These are phyloP conservation scores for Sylvia borin DNA, from an alignment of 2,797 vertebrate genomes.

Conservation along the genomic window DNA sequence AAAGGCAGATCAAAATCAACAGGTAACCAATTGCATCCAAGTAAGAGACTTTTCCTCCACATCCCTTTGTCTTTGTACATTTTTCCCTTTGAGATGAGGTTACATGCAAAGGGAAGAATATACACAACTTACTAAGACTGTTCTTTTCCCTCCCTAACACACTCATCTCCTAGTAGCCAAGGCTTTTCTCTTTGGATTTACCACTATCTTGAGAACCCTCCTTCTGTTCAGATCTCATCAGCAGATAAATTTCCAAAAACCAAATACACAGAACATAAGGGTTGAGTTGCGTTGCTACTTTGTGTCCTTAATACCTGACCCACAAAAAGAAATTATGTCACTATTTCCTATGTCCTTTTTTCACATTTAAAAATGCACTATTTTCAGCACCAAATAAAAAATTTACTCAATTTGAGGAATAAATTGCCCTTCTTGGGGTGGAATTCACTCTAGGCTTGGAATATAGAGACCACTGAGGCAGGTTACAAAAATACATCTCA, in stretches of 20 bases:
- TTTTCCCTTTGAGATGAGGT: not conserved
- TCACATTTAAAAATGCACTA: not conserved
- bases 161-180: not conserved
- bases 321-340: not conserved
- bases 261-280: not conserved
- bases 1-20: not conserved
- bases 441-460: not conserved
- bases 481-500: not conserved
- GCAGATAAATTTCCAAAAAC: not conserved
- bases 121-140: not conserved
- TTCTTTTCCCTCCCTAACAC: not conserved
- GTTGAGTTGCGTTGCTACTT: not conserved
- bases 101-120: not conserved
- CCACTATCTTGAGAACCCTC: not conserved
- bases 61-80: not conserved
- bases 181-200: not conserved
- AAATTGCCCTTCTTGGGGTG: not conserved
- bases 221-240: not conserved
- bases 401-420: not conserved
- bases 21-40: not conserved
- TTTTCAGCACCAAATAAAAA: not conserved
- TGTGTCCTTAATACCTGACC: not conserved
- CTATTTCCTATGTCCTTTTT: not conserved
- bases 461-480: not conserved
- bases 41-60: not conserved